Conservation (phyloP, 1,140 invertebrate species). For the Propsilocerus akamusi region DNA sequence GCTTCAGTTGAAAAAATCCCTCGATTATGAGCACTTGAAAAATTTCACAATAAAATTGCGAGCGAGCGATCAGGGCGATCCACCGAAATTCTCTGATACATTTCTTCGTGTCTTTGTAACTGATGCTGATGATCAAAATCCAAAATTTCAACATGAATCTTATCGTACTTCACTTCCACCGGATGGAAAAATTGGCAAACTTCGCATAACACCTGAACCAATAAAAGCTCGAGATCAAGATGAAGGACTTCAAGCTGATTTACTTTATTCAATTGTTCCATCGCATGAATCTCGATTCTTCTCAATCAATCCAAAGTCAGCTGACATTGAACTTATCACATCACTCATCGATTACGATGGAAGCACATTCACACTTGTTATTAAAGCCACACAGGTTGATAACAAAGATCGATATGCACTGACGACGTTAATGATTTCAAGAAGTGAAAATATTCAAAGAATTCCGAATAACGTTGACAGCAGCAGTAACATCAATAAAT, state of each 20-base stretch:
- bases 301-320: slow-evolving; percentile 38
- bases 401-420: slow-evolving; percentile 74
- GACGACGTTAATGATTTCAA: too few species aligned
- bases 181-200: slow-evolving; percentile 17
- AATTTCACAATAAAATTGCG: slow-evolving; percentile 64
- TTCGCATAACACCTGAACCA: slow-evolving; percentile 34
- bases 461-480: slow-evolving; percentile 11
- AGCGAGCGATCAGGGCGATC: slow-evolving; percentile 70
- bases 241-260: slow-evolving; percentile 44
- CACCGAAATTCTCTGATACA: slow-evolving; percentile 54
- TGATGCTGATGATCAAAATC: slow-evolving; percentile 88
- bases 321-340: slow-evolving; percentile 35
- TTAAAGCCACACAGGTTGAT: slow-evolving; percentile 69
- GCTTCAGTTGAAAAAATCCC: slow-evolving; percentile 52
- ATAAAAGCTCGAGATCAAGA: slow-evolving; percentile 54
- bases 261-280: slow-evolving; percentile 38
- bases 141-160: slow-evolving; percentile 53
- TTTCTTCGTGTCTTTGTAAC: slow-evolving; percentile 57
- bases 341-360: slow-evolving; percentile 39
- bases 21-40: slow-evolving; percentile 68
- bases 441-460: slow-evolving; percentile 42
- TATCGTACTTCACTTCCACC: slow-evolving; percentile 51
- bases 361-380: slow-evolving; percentile 44
- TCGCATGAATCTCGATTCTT: slow-evolving; percentile 25
- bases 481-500: slow-evolving; percentile 16